phyloP scores from a whole-genome alignment of 2,797 vertebrate species.

The Sciurus vulgaris region DNA sequence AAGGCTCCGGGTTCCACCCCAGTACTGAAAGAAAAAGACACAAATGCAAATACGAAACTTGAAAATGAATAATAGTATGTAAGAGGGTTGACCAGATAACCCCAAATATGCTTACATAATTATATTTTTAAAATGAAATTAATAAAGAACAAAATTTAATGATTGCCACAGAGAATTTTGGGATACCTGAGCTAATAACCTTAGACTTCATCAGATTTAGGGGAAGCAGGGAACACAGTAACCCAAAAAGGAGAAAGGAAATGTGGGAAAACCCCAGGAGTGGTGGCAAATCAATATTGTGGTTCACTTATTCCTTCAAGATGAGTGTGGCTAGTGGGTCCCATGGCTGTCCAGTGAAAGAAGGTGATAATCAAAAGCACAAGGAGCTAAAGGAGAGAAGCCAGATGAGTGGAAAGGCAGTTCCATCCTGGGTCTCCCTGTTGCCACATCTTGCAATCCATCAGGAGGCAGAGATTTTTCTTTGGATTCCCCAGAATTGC shows the following conservation, averaged over 20 bases:
- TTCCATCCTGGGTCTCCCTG: not conserved
- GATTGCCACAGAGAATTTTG: not conserved
- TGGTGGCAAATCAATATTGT: not conserved
- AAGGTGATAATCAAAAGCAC: not conserved
- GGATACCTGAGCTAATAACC: not conserved
- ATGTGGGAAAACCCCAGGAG: not conserved
- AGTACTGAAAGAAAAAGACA: not conserved
- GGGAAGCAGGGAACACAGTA: not conserved
- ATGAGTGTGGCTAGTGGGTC: not conserved
- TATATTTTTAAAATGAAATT: constrained; percentile 33
- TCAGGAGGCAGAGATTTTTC: not conserved
- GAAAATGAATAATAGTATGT: not conserved
- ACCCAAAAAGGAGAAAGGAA: not conserved
- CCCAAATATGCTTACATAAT: not conserved
- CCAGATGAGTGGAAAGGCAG: not conserved
- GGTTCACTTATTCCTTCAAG: not conserved
- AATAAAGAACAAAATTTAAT: constrained; percentile 36
- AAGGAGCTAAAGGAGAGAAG: not conserved
- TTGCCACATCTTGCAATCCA: not conserved
- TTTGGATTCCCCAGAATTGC: not conserved
- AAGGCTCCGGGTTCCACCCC: not conserved
- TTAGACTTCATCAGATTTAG: not conserved
- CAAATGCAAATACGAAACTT: not conserved
- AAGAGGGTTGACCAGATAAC: not conserved
- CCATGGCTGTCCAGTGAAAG: not conserved